These are phyloP conservation scores for Drosophila koepferae DNA, from an alignment of 2,888 invertebrate species.

Conservation along the genomic window DNA sequence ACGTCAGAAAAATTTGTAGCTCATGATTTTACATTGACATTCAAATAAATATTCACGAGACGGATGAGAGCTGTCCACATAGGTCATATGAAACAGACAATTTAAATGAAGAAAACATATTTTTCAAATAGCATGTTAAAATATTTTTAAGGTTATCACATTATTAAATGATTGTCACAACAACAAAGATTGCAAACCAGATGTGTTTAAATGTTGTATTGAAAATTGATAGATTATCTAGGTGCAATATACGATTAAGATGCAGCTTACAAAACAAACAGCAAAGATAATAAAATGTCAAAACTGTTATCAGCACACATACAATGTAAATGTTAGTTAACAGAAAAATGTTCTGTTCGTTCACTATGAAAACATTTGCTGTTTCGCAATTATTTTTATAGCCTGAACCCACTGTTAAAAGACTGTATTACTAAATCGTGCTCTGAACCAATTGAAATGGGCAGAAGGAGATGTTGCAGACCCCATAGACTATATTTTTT, in stretches of 20 bases:
- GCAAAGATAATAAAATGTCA: neutral
- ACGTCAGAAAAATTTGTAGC: conserved; percentile 29
- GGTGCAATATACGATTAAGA: conserved; percentile 1
- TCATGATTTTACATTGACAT: conserved; percentile 25
- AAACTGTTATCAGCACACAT: neutral
- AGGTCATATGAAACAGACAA: conserved; percentile 19
- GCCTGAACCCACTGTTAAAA: too few relatives aligned
- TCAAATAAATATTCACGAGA: neutral
- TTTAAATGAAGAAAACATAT: conserved; percentile 13
- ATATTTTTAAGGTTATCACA: conserved; percentile 20
- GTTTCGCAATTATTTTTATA: neutral
- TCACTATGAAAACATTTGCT: neutral
- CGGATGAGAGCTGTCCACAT: neutral
- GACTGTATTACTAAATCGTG: too few relatives aligned
- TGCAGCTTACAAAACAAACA: neutral
- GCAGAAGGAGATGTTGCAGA: too few relatives aligned
- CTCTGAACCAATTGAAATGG: too few relatives aligned
- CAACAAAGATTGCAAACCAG: conserved; percentile 11
- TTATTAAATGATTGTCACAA: conserved; percentile 30
- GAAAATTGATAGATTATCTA: neutral
- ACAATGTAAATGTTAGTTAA: neutral
- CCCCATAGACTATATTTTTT: too few relatives aligned
- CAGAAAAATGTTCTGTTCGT: neutral
- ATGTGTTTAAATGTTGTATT: neutral
- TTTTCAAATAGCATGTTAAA: conserved; percentile 38